These are phyloP conservation scores for Nycteola revayana DNA, from an alignment of 2,888 invertebrate species.

Conservation along the genomic window DNA sequence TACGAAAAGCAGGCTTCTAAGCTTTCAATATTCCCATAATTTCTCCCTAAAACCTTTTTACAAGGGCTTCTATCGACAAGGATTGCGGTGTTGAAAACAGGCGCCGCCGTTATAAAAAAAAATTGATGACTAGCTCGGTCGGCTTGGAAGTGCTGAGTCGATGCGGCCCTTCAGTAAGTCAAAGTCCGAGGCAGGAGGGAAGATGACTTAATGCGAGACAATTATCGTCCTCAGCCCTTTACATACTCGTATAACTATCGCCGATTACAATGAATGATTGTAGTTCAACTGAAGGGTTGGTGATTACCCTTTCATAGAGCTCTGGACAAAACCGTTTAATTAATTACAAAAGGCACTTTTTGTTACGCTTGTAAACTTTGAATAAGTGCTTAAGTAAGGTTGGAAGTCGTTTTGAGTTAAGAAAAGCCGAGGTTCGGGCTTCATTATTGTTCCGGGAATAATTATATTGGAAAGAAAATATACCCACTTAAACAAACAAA, in stretches of 20 bases:
- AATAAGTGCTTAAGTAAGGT: neutral
- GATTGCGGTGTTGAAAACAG: constrained; percentile 27
- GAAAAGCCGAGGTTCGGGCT: neutral
- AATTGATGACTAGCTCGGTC: constrained; percentile 28
- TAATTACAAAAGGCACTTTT: constrained; percentile 29
- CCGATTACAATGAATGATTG: constrained; percentile 21
- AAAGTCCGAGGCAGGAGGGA: constrained; percentile 38
- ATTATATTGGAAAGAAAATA: too few relatives aligned
- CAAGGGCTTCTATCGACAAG: constrained; percentile 24
- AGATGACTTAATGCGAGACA: constrained; percentile 40
- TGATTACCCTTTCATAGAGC: constrained; percentile 19
- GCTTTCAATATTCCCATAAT: constrained; percentile 21
- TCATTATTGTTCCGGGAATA: too few relatives aligned
- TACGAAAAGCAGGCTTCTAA: constrained; percentile 11
- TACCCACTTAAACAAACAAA: too few relatives aligned
- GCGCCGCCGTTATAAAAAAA: constrained; percentile 31
- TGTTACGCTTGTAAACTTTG: constrained; percentile 1
- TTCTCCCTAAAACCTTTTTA: constrained; percentile 26
- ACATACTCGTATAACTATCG: constrained; percentile 30
- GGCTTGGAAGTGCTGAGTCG: constrained; percentile 26
- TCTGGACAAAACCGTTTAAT: constrained; percentile 22
- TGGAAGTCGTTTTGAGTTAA: neutral
- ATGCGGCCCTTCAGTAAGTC: constrained; percentile 38
- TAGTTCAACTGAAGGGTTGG: constrained; percentile 26
- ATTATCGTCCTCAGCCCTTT: constrained; percentile 35